Evolutionary conservation across 1,140 invertebrate species (phyloP), one percentile per base, ranked within the genome.

Genomic region (Pinna nobilis): DNA sequence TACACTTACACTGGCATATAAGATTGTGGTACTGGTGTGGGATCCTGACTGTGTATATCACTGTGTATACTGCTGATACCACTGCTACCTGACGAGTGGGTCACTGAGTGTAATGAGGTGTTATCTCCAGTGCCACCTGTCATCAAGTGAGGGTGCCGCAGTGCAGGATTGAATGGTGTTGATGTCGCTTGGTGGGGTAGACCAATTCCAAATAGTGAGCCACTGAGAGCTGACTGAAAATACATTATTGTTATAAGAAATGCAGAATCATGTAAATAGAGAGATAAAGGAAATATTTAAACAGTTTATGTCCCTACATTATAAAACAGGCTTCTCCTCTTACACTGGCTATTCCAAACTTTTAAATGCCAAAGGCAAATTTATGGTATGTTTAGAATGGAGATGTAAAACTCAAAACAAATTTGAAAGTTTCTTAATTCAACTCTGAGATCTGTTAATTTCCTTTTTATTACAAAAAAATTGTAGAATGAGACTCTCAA

Each of bases 11-110:
- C 49, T 33, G 72, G 72, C 65, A 74, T 68, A 28, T 83, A 84
- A 23, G 81, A 79, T 61, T 86, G 84, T 7, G 83, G 80, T 9
- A 86, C 76, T 18, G 84, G 82, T 15, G 82, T 82, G 0, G 75
- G 81, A 13, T 82, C 81, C 1, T 77, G 75, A 66, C 78, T 82
- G 33, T 59, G 39, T 15, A 74, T 53, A 13, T 76, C 78, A 49
- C 78, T 79, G 28, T 76, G 81, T 18, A 87, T 85, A 70, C 84
- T 86, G 70, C 86, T 86, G 68, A 87, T 83, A 23, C 86, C 86
- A 75, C 86, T 87, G 67, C 83, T 85, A 30, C 72, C 78, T n/a
- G 69, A 80, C 3, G 77, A 80, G 44, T 80, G 69, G 25, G 61
- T 72, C 32, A 70, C 68, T 3, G 78, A 80, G 41, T 77, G 74